Conservation (phyloP, 1,140 invertebrate genomes). For the Hyphantria cunea region DNA sequence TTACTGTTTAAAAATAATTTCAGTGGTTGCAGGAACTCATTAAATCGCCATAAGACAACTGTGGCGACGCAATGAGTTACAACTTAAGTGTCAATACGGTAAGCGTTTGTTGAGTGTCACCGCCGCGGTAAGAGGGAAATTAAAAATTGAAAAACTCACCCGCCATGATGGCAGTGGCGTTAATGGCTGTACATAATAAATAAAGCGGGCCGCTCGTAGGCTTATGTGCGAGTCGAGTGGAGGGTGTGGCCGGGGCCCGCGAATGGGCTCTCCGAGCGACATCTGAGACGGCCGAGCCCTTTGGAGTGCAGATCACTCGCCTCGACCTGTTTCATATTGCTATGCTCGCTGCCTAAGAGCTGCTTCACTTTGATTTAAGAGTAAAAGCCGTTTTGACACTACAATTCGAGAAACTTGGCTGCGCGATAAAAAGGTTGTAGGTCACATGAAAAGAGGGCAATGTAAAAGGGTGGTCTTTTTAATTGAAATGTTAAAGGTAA, state of each 20-base stretch:
- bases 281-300: conserved; percentile 75
- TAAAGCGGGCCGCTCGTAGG: conserved; percentile 74
- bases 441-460: conserved; percentile 40
- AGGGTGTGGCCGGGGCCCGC: conserved; percentile 72
- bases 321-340: conserved; percentile 78
- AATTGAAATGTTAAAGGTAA: conserved; percentile 19
- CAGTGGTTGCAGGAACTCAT: conserved; percentile 36
- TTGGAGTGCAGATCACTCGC: conserved; percentile 65
- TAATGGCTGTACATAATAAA: conserved; percentile 81
- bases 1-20: conserved; percentile 9
- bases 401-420: conserved; percentile 37
- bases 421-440: conserved; percentile 41
- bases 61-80: conserved; percentile 49
- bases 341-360: conserved; percentile 65
- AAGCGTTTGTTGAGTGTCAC: conserved; percentile 57
- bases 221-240: conserved; percentile 78
- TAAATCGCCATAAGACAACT: conserved; percentile 35
- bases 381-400: conserved; percentile 69
- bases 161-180: conserved; percentile 75
- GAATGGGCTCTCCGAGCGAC: conserved; percentile 75
- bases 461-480: conserved; percentile 24
- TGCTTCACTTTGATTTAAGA: conserved; percentile 77
- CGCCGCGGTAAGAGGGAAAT: conserved; percentile 65
- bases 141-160: conserved; percentile 78
- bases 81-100: conserved; percentile 67